These are phyloP conservation scores for Melanotaenia parkinsoni DNA, from an alignment of 2,797 vertebrate species.

Conservation along the genomic window DNA sequence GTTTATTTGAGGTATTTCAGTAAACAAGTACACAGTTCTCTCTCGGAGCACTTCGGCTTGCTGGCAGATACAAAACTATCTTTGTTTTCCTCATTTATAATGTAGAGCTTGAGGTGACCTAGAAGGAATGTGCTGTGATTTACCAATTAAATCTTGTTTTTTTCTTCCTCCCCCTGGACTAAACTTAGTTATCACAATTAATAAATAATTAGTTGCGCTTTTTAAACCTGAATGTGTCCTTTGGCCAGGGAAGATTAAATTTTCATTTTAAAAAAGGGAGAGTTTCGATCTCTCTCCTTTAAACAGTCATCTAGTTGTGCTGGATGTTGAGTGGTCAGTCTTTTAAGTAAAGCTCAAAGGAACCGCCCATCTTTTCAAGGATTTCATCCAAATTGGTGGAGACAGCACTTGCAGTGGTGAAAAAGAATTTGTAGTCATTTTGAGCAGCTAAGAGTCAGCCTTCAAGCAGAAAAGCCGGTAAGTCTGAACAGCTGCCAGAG, in stretches of 20 bases:
- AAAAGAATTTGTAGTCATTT: slow-evolving; percentile 57
- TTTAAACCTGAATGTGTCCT: slow-evolving; percentile 35
- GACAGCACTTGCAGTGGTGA: slow-evolving; percentile 30
- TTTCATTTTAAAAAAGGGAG: slow-evolving; percentile 34
- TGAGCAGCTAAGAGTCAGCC: slow-evolving; percentile 45
- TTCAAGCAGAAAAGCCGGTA: slow-evolving; percentile 41
- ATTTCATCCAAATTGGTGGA: slow-evolving; percentile 54
- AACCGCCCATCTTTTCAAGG: slow-evolving; percentile 35
- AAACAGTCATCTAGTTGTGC: slow-evolving; percentile 17
- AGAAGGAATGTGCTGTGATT: slow-evolving; percentile 40
- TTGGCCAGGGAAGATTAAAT: slow-evolving; percentile 25
- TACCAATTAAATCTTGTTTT: slow-evolving; percentile 18
- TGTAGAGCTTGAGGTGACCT: slow-evolving; percentile 37
- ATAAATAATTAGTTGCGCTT: slow-evolving; percentile 48
- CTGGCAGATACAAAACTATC: slow-evolving; percentile 10
- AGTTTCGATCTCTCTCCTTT: too few species aligned
- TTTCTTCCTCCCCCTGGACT: slow-evolving; percentile 16
- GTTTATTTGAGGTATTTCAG: slow-evolving; percentile 20
- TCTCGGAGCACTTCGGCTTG: slow-evolving; percentile 13
- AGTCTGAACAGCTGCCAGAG: slow-evolving; percentile 48
- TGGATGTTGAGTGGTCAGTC: slow-evolving; percentile 33
- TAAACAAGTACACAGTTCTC: slow-evolving; percentile 7
- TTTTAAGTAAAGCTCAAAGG: slow-evolving; percentile 46
- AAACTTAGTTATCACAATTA: slow-evolving; percentile 46
- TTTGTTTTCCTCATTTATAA: slow-evolving; percentile 34